Percentiles rank a stretch among this genome's conserved stretches.
Conservation (phyloP, 1,140 invertebrate species). For the Papilio machaon region DNA sequence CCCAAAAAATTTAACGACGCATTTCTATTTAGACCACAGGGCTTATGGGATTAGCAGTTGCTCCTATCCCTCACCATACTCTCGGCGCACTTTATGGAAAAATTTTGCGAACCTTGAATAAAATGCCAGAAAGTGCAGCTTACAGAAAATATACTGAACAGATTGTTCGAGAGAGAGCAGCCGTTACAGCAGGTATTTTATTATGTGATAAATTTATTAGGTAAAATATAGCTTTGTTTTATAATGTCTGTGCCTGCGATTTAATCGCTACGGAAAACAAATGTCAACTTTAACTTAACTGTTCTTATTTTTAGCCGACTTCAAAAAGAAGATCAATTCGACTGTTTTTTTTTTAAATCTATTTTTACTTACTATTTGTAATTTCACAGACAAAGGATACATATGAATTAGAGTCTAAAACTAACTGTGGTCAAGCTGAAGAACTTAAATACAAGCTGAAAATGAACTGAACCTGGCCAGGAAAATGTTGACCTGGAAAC, state of each 20-base stretch:
- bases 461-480: constrained; percentile 92
- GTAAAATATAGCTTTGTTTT: no score
- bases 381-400: constrained; percentile 83
- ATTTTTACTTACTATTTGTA: constrained; percentile 9
- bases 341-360: neutral
- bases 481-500: constrained; percentile 94
- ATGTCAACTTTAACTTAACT: no score
- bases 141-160: constrained; percentile 95
- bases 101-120: constrained; percentile 89
- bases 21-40: constrained; percentile 86
- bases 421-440: constrained; percentile 96
- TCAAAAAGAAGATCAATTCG: no score
- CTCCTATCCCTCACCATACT: constrained; percentile 89
- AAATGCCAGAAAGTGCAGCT: constrained; percentile 91
- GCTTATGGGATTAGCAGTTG: constrained; percentile 92
- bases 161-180: constrained; percentile 88
- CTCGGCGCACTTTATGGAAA: constrained; percentile 91
- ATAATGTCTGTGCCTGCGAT: no score
- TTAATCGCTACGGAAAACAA: no score
- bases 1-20: constrained; percentile 22
- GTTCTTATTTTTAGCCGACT: no score
- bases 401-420: constrained; percentile 89
- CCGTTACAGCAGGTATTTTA: constrained; percentile 86
- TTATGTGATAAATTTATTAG: constrained; percentile 13
- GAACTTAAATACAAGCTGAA: constrained; percentile 94